These are phyloP conservation scores for Sapajus apella DNA, from an alignment of 2,113 vertebrate species.

Conservation along the genomic window DNA sequence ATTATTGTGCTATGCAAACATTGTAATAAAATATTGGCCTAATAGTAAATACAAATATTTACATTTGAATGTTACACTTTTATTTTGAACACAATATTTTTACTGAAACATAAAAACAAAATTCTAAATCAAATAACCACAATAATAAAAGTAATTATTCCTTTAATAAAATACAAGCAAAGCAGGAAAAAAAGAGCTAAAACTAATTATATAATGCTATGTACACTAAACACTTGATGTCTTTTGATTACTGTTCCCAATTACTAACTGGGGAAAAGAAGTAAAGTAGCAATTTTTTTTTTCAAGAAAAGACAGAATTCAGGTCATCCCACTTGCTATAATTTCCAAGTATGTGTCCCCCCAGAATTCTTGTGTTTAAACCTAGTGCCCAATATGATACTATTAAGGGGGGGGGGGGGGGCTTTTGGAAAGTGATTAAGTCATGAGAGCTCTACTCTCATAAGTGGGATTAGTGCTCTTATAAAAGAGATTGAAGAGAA, in stretches of 20 bases:
- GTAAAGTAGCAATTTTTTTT: not conserved
- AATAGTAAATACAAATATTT: not conserved
- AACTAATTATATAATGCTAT: not conserved
- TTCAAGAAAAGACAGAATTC: not conserved
- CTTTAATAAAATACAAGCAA: constrained; percentile 2
- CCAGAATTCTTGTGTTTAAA: not conserved
- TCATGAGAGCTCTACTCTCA: not conserved
- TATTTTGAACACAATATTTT: not conserved
- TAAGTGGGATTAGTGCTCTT: not conserved
- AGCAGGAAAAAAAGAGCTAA: not conserved
- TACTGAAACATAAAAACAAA: not conserved
- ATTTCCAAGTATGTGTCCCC: not conserved
- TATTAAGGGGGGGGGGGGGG: not conserved
- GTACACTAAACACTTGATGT: not conserved
- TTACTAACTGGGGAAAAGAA: not conserved
- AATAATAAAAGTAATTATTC: not conserved
- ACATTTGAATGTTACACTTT: not conserved
- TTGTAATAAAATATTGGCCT: not conserved
- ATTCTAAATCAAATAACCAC: not conserved
- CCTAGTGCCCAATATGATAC: too few relatives aligned
- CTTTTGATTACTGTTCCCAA: not conserved
- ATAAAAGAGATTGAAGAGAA: not conserved
- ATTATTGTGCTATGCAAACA: not conserved
- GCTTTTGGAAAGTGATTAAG: not conserved
- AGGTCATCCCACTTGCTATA: too few relatives aligned